Evolutionary conservation across 1,140 invertebrate species (phyloP), one percentile per base, ranked within the genome.

Genomic region (Drosophila ironensis): DNA sequence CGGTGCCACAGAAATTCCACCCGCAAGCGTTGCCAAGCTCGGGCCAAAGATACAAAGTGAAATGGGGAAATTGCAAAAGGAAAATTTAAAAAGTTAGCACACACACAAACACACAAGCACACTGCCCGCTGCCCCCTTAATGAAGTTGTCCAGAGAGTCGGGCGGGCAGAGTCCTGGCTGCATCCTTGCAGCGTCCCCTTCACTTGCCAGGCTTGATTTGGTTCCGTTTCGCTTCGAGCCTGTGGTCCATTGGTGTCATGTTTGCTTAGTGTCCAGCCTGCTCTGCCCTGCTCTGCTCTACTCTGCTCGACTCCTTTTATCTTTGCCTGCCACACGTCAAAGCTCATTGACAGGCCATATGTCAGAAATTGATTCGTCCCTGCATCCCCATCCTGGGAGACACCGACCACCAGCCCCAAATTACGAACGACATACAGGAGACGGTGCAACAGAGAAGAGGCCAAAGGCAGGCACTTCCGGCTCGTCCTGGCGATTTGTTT

Each of bases 61-160:
- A 72, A 60, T 64, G 61, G 68, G 2, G 73, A 76, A 82, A 82
- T 64, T 64, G 72, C 46, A 28, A 59, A 59, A 72, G 57, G n/a
- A 72, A 76, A 82, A 37, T 57, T 61, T 82, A 46, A 81, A 81
- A 80, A 67, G 70, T 57, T 80, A 66, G 57, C 27, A 51, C 40
- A 54, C 27, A 45, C 30, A 35, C 28, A 17, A 7, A 19, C 19
- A 17, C 25, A 22, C 9, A 27, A 14, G 5, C 2, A 1, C 11
- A 17, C 19, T 12, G 17, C 16, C 14, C 3, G 17, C 12, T 8
- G 8, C 16, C 22, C 50, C 50, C 56, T 64, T 77, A 77, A 84
- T 84, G 73, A 82, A 84, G 72, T 52, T 59, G 67, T 68, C n/a
- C n/a, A n/a, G n/a, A n/a, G n/a, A n/a, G n/a, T n/a, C n/a, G n/a